phyloP scores from a whole-genome alignment of 2,888 invertebrate species.

The Hydrotaea cyrtoneurina region DNA sequence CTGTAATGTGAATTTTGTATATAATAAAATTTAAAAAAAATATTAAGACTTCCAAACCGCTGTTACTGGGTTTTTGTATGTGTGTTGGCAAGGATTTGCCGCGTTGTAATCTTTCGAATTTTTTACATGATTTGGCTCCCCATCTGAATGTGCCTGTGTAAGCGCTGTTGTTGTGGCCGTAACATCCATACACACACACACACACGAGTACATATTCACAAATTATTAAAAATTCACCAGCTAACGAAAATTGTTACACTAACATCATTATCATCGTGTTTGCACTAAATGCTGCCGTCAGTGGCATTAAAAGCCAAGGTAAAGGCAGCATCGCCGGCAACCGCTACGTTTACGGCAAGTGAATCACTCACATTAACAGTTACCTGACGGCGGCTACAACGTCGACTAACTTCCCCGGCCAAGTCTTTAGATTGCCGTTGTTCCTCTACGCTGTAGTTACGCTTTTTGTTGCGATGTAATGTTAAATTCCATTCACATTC shows the following conservation, averaged over 20 bases:
- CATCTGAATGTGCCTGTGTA: background rate
- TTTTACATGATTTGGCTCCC: background rate
- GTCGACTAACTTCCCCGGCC: background rate
- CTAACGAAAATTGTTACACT: slow-evolving; percentile 40
- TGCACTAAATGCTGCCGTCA: slow-evolving; percentile 5
- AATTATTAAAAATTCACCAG: slow-evolving; percentile 60
- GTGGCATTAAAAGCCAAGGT: slow-evolving; percentile 17
- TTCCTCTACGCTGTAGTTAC: background rate
- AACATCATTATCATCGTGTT: slow-evolving; percentile 39
- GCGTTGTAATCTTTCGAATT: slow-evolving; percentile 12
- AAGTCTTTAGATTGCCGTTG: background rate
- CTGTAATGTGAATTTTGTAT: too few species aligned
- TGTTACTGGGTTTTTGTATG: background rate
- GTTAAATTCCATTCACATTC: background rate
- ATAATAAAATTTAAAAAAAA: too few species aligned
- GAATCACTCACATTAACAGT: background rate
- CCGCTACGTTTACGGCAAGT: background rate
- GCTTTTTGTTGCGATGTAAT: background rate
- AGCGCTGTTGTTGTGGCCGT: background rate
- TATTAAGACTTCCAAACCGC: too few species aligned
- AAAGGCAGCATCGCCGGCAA: background rate
- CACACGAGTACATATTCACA: slow-evolving; percentile 17
- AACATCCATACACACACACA: background rate
- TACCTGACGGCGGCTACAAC: background rate
- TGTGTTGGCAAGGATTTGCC: slow-evolving; percentile 8